These are phyloP conservation scores for Platorchestia sp. DNA, from an alignment of 1,140 invertebrate genomes.

Conservation along the genomic window DNA sequence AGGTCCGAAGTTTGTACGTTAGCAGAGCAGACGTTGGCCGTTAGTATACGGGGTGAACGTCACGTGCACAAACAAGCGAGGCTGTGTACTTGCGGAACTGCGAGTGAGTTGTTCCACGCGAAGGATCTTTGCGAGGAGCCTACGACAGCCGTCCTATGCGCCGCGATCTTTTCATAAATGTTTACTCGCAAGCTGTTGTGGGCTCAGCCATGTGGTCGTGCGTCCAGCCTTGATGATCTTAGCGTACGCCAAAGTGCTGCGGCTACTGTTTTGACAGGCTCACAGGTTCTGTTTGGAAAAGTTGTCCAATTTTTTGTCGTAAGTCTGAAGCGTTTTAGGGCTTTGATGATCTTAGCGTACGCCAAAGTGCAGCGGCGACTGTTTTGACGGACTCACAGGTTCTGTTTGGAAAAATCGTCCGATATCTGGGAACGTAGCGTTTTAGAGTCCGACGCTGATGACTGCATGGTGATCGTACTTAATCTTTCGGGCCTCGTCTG, in stretches of 20 bases:
- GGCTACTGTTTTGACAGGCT: background rate
- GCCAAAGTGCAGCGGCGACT: background rate
- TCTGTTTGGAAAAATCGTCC: background rate
- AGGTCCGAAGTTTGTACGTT: background rate
- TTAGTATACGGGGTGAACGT: constrained; percentile 10
- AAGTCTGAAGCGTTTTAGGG: background rate
- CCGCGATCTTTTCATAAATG: constrained; percentile 18
- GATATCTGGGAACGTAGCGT: too few species aligned
- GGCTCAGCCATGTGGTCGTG: constrained; percentile 6
- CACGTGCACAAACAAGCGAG: constrained; percentile 45
- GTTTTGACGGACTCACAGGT: background rate
- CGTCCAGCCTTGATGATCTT: background rate
- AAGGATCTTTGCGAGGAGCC: background rate
- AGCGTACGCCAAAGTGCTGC: background rate
- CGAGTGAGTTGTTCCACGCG: background rate
- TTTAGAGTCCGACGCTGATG: background rate
- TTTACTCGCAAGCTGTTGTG: background rate
- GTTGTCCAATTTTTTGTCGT: background rate
- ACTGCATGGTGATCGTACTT: background rate
- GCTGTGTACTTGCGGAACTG: constrained; percentile 5
- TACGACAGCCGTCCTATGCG: background rate
- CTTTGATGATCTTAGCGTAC: background rate
- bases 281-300: background rate
- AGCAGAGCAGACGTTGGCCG: background rate
- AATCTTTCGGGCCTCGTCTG: background rate